A percentile compares a stretch with the other conserved stretches of the same genome.
Conservation (phyloP, 2,888 invertebrate species). For the Sthenelais limicola region DNA sequence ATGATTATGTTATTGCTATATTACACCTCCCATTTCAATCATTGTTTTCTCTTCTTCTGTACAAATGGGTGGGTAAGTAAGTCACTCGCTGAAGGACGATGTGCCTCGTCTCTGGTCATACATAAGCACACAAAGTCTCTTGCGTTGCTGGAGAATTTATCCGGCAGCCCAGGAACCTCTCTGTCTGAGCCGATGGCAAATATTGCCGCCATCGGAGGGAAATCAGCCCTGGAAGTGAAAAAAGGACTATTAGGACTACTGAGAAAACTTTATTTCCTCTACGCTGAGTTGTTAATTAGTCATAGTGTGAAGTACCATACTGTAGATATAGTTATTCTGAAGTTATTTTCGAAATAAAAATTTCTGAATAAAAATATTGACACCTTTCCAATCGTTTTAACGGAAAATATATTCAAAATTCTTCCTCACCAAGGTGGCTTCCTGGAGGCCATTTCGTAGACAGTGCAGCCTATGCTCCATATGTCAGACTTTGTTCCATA, state of each 20-base stretch:
- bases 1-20: too few species aligned
- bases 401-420: slow-evolving; percentile 42
- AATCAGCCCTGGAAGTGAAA: slow-evolving; percentile 61
- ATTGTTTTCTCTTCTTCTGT: slow-evolving; percentile 31
- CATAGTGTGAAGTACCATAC: too few species aligned
- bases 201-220: slow-evolving; percentile 72
- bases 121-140: slow-evolving; percentile 67
- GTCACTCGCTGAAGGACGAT: slow-evolving; percentile 62
- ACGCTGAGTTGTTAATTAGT: too few species aligned
- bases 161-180: slow-evolving; percentile 63
- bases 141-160: slow-evolving; percentile 65
- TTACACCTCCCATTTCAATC: background rate
- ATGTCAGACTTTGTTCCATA: slow-evolving; percentile 73
- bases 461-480: slow-evolving; percentile 72
- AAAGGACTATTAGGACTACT: too few species aligned
- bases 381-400: background rate
- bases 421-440: slow-evolving; percentile 69
- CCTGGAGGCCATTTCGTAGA: slow-evolving; percentile 72
- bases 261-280: too few species aligned
- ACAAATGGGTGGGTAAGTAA: slow-evolving; percentile 63
- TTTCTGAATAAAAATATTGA: background rate
- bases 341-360: background rate
- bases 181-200: slow-evolving; percentile 71
- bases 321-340: too few species aligned
- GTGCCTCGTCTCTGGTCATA: slow-evolving; percentile 64